phyloP scores from a whole-genome alignment of 2,888 invertebrate genomes.

The Pristionchus arcanus region DNA sequence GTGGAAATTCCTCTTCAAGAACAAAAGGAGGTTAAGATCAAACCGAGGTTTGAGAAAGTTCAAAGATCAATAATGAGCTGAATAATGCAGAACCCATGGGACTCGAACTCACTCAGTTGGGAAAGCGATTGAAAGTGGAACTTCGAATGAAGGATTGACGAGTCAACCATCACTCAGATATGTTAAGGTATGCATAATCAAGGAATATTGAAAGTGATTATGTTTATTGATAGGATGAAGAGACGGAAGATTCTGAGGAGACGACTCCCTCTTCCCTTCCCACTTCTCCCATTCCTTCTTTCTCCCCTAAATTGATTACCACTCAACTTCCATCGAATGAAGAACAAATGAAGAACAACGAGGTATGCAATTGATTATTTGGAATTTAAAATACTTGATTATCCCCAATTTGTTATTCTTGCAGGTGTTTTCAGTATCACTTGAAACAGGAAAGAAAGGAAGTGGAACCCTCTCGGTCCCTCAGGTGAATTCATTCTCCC shows the following conservation, averaged over 20 bases:
- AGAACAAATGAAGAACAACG: slow-evolving; percentile 54
- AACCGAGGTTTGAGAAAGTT: slow-evolving; percentile 47
- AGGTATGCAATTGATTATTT: not conserved
- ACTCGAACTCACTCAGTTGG: slow-evolving; percentile 33
- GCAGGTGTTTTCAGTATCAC: slow-evolving; percentile 35
- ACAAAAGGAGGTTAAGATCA: slow-evolving; percentile 51
- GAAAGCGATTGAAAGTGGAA: slow-evolving; percentile 39
- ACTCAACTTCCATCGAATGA: slow-evolving; percentile 16
- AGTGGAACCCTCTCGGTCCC: slow-evolving; percentile 23
- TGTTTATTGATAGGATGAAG: not conserved
- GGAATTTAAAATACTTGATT: not conserved
- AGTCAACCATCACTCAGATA: slow-evolving; percentile 12
- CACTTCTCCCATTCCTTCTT: slow-evolving; percentile 42
- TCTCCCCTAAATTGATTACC: slow-evolving; percentile 48
- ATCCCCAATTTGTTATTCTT: not conserved
- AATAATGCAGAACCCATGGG: slow-evolving; percentile 47
- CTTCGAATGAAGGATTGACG: slow-evolving; percentile 11
- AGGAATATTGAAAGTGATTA: not conserved
- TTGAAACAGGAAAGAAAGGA: not conserved
- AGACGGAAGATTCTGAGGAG: not conserved
- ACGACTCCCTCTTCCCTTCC: slow-evolving; percentile 39
- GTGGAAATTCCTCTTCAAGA: slow-evolving; percentile 16
- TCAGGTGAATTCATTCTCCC: not conserved
- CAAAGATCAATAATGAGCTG: not conserved
- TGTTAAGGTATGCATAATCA: not conserved